These are phyloP conservation scores for Caerostris darwini DNA, from an alignment of 1,140 invertebrate genomes.

Conservation along the genomic window DNA sequence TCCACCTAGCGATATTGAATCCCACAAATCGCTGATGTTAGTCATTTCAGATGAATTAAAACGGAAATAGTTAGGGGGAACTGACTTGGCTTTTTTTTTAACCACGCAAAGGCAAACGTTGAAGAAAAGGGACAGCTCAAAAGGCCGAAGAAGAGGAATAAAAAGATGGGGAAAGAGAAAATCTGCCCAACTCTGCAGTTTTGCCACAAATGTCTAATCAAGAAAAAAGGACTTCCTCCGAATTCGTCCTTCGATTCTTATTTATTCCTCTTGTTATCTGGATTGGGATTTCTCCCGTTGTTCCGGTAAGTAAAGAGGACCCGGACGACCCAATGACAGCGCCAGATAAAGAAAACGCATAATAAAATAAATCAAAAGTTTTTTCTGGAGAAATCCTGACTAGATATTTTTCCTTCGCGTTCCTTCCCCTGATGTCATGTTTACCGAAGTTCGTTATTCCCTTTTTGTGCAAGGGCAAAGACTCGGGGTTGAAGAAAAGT, in stretches of 20 bases:
- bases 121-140: background rate
- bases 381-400: background rate
- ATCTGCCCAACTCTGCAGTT: slow-evolving; percentile 25
- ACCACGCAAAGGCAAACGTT: background rate
- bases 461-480: background rate
- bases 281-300: background rate
- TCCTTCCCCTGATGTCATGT: background rate
- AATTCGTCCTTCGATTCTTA: slow-evolving; percentile 24
- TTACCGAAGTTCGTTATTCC: slow-evolving; percentile 37
- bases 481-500: too few relatives aligned
- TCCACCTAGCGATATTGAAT: background rate
- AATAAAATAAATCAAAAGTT: slow-evolving; percentile 24
- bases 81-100: background rate
- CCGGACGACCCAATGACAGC: slow-evolving; percentile 4
- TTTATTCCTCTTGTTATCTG: slow-evolving; percentile 47
- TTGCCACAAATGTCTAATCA: slow-evolving; percentile 45
- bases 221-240: slow-evolving; percentile 30
- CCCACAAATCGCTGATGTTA: background rate
- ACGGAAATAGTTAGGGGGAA: too few relatives aligned
- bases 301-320: slow-evolving; percentile 12
- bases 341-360: slow-evolving; percentile 5
- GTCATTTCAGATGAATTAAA: too few relatives aligned
- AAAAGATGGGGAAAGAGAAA: background rate
- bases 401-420: background rate
- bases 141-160: background rate